Base-by-base conservation (phyloP, 2,113 vertebrate species). In the Madoqua kirkii region DNA sequence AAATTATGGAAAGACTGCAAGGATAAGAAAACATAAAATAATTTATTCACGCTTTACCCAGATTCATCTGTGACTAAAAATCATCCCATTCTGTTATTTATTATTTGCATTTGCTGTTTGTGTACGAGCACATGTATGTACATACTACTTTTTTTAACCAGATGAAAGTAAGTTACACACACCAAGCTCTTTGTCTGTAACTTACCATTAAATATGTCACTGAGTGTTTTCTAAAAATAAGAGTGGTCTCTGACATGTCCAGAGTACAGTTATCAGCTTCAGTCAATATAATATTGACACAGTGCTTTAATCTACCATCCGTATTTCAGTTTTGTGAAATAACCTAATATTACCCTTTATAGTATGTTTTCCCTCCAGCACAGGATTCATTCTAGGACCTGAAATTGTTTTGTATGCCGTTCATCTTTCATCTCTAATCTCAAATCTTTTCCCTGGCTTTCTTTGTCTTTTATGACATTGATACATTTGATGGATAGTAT, bases 251-350 rank as follows among this genome's bases (percentile, higher is more conserved):
- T 87, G 57, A 55, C 3, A 55, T 64, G 55, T 6, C 36, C 14
- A 48, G 23, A 57, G 12, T 40, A 45, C 5, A 4, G 55, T 93
- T 33, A 62, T 40, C n/a, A 94, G 36, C 40, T 57, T 50, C 11
- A 71, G 36, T 52, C 15, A 62, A 19, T 31, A 4, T 54, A 45
- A 27, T n/a, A 57, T 67, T 55, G 19, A 67, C 52, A 67, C 17
- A 71, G 45, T 27, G 50, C 8, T 84, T 79, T 87, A 48, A 82
- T 25, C 36, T 94, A 10, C 15, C 27, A n/a, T 52, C n/a, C 10
- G 55, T 62, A 91, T 52, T 86, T 95, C 54, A 29, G 0, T 85
- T 95, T 91, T 60, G 54, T 86, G 45, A 62, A 52, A 45, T 59
- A 59, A 14, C 15, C 43, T 57, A 50, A 16, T 45, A 62, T 55